Percentiles rank a stretch among this genome's conserved stretches.
Conservation (phyloP, 2,888 invertebrate species). For the Agriopis aurantiaria region DNA sequence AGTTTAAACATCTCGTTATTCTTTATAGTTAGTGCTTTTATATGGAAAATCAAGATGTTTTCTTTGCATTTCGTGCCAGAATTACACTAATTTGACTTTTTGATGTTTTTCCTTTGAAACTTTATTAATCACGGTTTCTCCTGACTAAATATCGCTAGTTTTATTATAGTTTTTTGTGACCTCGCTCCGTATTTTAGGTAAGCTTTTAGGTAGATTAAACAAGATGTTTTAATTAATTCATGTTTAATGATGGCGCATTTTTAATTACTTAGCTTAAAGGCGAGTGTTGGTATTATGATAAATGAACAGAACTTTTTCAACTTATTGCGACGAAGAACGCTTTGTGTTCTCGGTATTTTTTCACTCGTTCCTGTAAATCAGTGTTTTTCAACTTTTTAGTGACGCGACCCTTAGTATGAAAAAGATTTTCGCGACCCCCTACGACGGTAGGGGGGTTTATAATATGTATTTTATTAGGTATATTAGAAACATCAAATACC, state of each 20-base stretch:
- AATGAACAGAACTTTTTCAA: background rate
- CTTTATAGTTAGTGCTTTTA: conserved; percentile 9
- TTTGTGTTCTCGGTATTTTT: background rate
- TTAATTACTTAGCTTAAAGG: conserved; percentile 25
- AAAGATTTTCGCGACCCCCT: too few species aligned
- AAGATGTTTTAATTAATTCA: conserved; percentile 27
- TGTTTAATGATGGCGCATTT: conserved; percentile 18
- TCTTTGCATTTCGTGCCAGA: background rate
- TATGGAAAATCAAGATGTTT: conserved; percentile 15
- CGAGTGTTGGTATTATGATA: background rate
- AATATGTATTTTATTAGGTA: too few species aligned
- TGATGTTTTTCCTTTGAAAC: conserved; percentile 11
- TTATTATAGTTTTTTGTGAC: conserved; percentile 16
- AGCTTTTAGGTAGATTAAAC: conserved; percentile 23
- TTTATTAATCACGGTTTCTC: background rate
- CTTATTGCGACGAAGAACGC: background rate
- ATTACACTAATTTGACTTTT: conserved; percentile 2
- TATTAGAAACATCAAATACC: too few species aligned
- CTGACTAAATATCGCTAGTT: conserved; percentile 7
- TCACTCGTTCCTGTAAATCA: too few species aligned
- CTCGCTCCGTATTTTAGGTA: conserved; percentile 18
- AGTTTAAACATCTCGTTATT: conserved; percentile 22
- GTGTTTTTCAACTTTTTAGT: too few species aligned
- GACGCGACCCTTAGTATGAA: too few species aligned
- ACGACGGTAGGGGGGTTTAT: too few species aligned